Conservation (phyloP, 1,140 invertebrate genomes). For the Gryllus bimaculatus region DNA sequence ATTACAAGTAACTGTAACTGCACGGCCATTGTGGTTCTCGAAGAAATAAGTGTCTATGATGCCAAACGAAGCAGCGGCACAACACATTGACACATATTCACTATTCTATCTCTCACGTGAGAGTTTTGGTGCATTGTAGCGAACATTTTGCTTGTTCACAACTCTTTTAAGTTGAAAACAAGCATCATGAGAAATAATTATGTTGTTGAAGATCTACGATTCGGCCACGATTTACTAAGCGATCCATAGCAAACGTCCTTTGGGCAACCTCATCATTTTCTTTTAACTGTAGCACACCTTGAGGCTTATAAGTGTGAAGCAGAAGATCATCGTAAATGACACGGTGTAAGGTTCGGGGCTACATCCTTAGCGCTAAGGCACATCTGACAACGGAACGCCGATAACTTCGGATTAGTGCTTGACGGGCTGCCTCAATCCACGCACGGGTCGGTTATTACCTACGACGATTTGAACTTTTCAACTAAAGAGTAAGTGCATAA, state of each 20-base stretch:
- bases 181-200: too few species aligned
- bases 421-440: background rate
- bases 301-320: background rate
- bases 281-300: too few species aligned
- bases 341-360: background rate
- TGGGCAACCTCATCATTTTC: too few species aligned
- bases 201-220: too few species aligned
- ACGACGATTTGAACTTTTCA: background rate
- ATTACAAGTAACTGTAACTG: too few species aligned
- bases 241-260: background rate
- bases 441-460: background rate
- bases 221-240: too few species aligned
- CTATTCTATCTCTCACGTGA: background rate
- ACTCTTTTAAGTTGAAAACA: too few species aligned
- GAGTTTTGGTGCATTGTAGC: too few species aligned
- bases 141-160: too few species aligned
- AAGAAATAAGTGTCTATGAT: too few species aligned
- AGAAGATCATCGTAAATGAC: background rate
- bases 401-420: background rate
- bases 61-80: too few species aligned
- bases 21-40: too few species aligned
- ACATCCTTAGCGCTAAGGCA: background rate
- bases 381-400: background rate
- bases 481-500: background rate
- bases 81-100: background rate